Evolutionary conservation across 1,140 invertebrate species (phyloP).

Genomic region (Drosophila tristis): DNA sequence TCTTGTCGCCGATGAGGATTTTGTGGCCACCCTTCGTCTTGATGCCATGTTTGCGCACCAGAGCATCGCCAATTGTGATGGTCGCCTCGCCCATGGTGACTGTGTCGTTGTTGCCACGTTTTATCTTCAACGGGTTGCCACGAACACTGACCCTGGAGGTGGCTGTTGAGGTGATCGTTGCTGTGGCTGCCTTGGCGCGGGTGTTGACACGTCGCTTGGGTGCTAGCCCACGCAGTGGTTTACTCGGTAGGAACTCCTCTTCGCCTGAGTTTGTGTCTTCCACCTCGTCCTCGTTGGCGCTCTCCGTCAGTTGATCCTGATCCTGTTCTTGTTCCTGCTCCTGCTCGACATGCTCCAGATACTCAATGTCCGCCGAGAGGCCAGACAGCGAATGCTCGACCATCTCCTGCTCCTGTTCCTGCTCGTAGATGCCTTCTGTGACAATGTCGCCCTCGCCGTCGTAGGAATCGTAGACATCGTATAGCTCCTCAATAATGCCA

Average conservation of each 20-base stretch:
- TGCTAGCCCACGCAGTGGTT: slow-evolving; percentile 15
- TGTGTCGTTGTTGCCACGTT: slow-evolving; percentile 22
- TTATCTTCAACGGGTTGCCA: slow-evolving; percentile 22
- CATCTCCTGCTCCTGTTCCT: slow-evolving; percentile 29
- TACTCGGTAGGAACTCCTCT: slow-evolving; percentile 54
- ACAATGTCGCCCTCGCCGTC: slow-evolving; percentile 53
- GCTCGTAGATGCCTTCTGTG: slow-evolving; percentile 48
- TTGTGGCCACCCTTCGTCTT: slow-evolving; percentile 72
- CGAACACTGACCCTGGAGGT: slow-evolving; percentile 6
- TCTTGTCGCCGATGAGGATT: slow-evolving; percentile 67
- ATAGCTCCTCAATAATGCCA: slow-evolving; percentile 70
- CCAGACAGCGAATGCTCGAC: slow-evolving; percentile 59
- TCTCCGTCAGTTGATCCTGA: slow-evolving; percentile 58
- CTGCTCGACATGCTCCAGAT: slow-evolving; percentile 57
- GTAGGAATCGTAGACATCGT: slow-evolving; percentile 69
- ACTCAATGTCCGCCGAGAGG: slow-evolving; percentile 69
- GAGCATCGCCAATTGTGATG: slow-evolving; percentile 50
- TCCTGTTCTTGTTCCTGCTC: slow-evolving; percentile 33
- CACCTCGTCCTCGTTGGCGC: slow-evolving; percentile 58
- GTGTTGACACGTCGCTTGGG: slow-evolving; percentile 40
- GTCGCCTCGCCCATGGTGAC: slow-evolving; percentile 38
- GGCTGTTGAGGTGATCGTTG: slow-evolving; percentile 1
- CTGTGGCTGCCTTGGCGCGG: slow-evolving; percentile 21
- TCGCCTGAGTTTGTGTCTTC: slow-evolving; percentile 47
- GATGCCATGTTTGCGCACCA: slow-evolving; percentile 55